Conservation (phyloP, 2,113 vertebrate genomes). For the Peromyscus californicus region DNA sequence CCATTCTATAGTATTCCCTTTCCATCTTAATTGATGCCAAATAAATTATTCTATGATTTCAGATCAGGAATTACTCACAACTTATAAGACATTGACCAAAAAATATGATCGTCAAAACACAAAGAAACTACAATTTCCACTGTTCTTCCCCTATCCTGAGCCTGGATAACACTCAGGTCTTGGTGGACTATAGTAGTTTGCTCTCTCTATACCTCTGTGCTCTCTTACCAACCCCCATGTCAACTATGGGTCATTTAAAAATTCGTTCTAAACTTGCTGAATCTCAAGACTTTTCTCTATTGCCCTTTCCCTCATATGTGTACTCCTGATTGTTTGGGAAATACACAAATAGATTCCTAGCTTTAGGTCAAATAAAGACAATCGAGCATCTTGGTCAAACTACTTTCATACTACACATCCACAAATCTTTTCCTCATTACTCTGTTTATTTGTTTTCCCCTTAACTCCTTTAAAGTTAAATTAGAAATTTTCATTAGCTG, state of each 20-base stretch:
- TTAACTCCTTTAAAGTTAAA: background rate
- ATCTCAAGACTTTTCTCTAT: background rate
- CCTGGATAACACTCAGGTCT: background rate
- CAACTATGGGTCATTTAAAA: background rate
- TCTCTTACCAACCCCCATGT: background rate
- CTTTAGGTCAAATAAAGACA: background rate
- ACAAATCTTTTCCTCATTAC: background rate
- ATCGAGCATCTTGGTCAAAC: background rate
- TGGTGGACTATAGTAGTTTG: background rate
- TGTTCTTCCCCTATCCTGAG: background rate
- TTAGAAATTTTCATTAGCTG: background rate
- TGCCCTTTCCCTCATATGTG: background rate
- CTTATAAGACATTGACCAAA: background rate
- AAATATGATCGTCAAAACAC: background rate
- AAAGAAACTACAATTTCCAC: background rate
- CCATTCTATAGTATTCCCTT: background rate
- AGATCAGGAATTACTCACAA: background rate
- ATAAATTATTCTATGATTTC: background rate
- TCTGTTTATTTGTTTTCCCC: background rate
- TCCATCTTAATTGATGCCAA: background rate
- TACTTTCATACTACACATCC: background rate
- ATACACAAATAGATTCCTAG: background rate
- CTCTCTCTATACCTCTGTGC: background rate
- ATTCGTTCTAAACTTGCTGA: background rate
- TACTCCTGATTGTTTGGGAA: background rate